These are phyloP conservation scores for Callopanchax toddi DNA, from an alignment of 2,113 vertebrate genomes.

Conservation along the genomic window DNA sequence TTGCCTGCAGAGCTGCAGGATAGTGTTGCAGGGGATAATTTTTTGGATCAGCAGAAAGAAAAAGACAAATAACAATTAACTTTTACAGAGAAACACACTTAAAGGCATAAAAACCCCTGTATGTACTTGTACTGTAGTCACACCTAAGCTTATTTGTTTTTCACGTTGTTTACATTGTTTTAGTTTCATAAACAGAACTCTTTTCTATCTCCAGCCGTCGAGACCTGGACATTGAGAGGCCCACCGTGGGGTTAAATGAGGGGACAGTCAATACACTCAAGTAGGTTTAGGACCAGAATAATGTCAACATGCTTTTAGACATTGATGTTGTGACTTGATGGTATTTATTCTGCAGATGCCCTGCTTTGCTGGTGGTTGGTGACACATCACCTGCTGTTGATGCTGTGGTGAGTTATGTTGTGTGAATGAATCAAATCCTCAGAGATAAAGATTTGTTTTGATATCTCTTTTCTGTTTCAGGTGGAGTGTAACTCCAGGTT, in stretches of 20 bases:
- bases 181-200: not conserved
- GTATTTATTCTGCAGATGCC: constrained; percentile 80
- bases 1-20: too few species aligned
- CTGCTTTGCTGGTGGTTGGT: constrained; percentile 91
- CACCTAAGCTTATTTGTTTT: too few species aligned
- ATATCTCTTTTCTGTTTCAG: constrained; percentile 72
- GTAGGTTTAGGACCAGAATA: too few species aligned
- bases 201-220: constrained; percentile 82
- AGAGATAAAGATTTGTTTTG: not conserved
- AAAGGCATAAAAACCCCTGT: too few species aligned
- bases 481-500: constrained; percentile 98
- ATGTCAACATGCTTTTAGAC: too few species aligned
- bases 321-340: not conserved
- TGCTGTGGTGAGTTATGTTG: constrained; percentile 86
- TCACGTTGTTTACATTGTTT: too few species aligned
- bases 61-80: not conserved
- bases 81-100: not conserved
- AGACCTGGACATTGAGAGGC: constrained; percentile 94
- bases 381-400: constrained; percentile 95
- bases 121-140: too few species aligned
- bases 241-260: constrained; percentile 85
- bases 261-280: constrained; percentile 87
- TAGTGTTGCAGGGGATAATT: too few species aligned
- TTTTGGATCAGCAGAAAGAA: too few species aligned
- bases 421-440: not conserved